Percentiles rank a stretch among this genome's conserved stretches.
Evolutionary conservation across 2,888 invertebrate species (phyloP).

Genomic region (Netelia inedita): DNA sequence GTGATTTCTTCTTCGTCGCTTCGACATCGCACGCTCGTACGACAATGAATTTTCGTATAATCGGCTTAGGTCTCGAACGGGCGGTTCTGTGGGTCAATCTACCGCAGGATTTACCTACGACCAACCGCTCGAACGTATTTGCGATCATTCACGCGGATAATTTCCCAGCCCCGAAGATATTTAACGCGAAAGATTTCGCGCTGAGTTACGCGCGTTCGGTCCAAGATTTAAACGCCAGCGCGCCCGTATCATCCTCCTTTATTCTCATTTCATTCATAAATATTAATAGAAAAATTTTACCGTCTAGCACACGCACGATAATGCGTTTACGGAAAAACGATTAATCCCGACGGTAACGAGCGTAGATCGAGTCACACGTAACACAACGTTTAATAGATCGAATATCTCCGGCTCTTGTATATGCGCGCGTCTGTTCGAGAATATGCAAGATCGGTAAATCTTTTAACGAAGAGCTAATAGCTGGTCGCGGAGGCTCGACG

Average conservation of each 20-base stretch:
- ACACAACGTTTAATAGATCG: constrained; percentile 42
- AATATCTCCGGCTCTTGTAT: constrained; percentile 8
- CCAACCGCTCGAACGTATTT: background rate
- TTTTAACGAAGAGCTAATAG: background rate
- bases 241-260: background rate
- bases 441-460: constrained; percentile 48
- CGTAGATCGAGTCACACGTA: constrained; percentile 5
- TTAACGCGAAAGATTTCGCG: background rate
- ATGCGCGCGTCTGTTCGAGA: constrained; percentile 13
- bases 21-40: constrained; percentile 31
- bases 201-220: too few relatives aligned
- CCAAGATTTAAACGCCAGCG: too few relatives aligned
- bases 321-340: constrained; percentile 38
- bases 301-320: constrained; percentile 11
- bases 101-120: constrained; percentile 72
- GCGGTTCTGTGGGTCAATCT: constrained; percentile 65
- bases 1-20: constrained; percentile 20
- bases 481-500: constrained; percentile 18
- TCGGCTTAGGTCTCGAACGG: constrained; percentile 70
- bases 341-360: constrained; percentile 25
- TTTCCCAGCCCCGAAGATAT: constrained; percentile 7
- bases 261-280: constrained; percentile 45
- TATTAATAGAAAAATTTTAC: constrained; percentile 17
- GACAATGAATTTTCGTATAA: constrained; percentile 74
- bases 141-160: background rate